A percentile compares a stretch with the other conserved stretches of the same genome.
Conservation (phyloP, 2,888 invertebrate species). For the Escarpia spicata region DNA sequence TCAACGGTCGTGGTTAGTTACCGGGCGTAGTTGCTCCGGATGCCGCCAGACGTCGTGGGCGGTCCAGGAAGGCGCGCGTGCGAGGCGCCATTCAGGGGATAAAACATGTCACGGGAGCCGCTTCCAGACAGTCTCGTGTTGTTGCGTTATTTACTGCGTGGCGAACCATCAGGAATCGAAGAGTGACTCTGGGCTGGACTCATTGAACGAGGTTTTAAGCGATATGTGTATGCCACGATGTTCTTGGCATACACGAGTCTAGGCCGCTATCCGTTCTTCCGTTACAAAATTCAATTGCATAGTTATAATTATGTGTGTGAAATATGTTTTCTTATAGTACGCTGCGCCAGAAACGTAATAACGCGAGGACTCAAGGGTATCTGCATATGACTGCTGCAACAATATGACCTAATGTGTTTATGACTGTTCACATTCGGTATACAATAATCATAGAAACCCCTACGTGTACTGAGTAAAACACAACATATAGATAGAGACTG, state of each 20-base stretch:
- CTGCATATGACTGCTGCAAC: background rate
- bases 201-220: background rate
- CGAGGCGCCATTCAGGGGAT: background rate
- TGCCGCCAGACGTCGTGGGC: background rate
- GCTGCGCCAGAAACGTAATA: background rate
- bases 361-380: background rate
- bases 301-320: background rate
- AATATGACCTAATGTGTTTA: background rate
- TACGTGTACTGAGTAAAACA: too few relatives aligned
- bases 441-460: background rate
- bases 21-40: background rate
- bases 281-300: background rate
- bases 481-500: too few relatives aligned
- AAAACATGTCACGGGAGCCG: background rate
- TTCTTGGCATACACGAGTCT: too few relatives aligned
- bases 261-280: background rate
- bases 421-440: background rate
- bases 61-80: background rate
- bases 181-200: background rate
- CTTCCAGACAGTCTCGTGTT: background rate
- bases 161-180: background rate
- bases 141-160: background rate
- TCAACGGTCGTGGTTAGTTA: background rate
- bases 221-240: background rate
- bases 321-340: background rate